phyloP scores from a whole-genome alignment of 35 echinoderm and acorn worm species.

The Anneissia japonica region DNA sequence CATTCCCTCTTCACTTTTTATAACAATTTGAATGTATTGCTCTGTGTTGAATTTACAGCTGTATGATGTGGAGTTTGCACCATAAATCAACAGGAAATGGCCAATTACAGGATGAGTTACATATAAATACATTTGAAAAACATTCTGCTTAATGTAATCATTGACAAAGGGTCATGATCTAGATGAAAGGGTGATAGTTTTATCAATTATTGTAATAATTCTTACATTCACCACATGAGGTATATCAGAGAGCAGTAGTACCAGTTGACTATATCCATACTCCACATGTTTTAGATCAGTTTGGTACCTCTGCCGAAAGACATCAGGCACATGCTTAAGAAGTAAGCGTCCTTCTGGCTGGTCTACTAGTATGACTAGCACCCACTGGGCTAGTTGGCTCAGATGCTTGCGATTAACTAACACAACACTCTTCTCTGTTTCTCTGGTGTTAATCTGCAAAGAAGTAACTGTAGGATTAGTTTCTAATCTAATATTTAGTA shows the following conservation, averaged over 20 bases:
- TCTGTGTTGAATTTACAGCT: too few species aligned
- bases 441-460: constrained; percentile 48
- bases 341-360: constrained; percentile 33
- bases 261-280: constrained; percentile 87
- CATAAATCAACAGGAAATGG: too few species aligned
- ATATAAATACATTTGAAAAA: too few species aligned
- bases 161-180: too few species aligned
- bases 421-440: constrained; percentile 33
- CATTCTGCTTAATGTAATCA: too few species aligned
- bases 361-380: constrained; percentile 72
- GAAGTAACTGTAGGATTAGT: neutral
- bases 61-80: too few species aligned
- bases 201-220: neutral
- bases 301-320: constrained; percentile 42
- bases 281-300: constrained; percentile 37
- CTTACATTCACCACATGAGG: constrained; percentile 80
- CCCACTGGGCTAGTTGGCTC: constrained; percentile 69
- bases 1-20: too few species aligned
- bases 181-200: too few species aligned
- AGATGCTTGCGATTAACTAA: constrained; percentile 70
- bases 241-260: constrained; percentile 58
- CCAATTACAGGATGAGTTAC: too few species aligned
- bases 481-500: too few species aligned
- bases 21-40: too few species aligned
- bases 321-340: constrained; percentile 25